Conservation (phyloP, 1,140 invertebrate genomes). For the Latrodectus geometricus region DNA sequence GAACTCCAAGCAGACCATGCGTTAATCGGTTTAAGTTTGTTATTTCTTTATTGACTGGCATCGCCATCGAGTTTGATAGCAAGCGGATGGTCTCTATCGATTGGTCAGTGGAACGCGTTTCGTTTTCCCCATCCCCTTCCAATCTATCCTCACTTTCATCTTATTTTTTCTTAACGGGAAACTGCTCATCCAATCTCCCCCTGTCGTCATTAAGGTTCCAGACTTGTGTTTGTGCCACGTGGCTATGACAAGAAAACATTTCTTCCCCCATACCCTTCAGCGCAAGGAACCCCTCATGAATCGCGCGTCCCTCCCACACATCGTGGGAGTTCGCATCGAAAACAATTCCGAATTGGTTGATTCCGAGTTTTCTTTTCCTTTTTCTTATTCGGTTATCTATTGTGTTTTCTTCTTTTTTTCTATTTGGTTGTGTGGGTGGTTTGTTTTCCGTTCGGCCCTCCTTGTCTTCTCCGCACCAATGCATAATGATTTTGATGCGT, state of each 20-base stretch:
- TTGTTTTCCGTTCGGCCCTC: neutral
- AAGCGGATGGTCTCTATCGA: slow-evolving; percentile 24
- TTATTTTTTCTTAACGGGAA: neutral
- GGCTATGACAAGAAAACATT: slow-evolving; percentile 39
- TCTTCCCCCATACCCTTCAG: neutral
- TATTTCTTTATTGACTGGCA: slow-evolving; percentile 19
- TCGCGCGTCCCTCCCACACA: slow-evolving; percentile 1
- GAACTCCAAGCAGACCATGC: neutral
- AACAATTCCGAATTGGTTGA: slow-evolving; percentile 40
- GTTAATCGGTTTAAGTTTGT: slow-evolving; percentile 42
- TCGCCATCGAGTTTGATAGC: slow-evolving; percentile 13
- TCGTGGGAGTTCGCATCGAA: slow-evolving; percentile 13
- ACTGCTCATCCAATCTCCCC: neutral
- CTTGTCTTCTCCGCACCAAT: slow-evolving; percentile 2
- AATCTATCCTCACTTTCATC: neutral
- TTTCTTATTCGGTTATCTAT: neutral
- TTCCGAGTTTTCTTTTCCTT: neutral
- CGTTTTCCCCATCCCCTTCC: neutral
- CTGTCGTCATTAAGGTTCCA: slow-evolving; percentile 11
- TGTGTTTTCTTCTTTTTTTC: neutral
- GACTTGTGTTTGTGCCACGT: slow-evolving; percentile 37
- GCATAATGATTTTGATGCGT: slow-evolving; percentile 16
- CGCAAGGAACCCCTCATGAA: neutral
- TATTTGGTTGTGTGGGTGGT: neutral
- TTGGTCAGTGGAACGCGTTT: neutral